These are phyloP conservation scores for Andrena hattorfiana DNA, from an alignment of 2,888 invertebrate species.

Conservation along the genomic window DNA sequence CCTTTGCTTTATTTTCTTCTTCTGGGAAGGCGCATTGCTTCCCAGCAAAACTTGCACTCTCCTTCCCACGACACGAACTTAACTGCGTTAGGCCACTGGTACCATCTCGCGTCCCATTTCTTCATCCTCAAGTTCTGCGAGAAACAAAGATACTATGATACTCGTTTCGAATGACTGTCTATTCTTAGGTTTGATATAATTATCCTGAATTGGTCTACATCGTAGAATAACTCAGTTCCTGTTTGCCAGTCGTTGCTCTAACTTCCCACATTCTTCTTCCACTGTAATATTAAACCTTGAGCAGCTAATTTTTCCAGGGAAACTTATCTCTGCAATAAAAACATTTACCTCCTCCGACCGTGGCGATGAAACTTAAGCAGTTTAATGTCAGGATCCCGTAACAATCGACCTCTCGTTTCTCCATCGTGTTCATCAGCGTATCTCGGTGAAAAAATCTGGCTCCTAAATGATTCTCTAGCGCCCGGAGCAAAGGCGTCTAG, in stretches of 20 bases:
- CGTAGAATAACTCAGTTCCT: not conserved
- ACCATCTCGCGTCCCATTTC: not conserved
- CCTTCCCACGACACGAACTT: not conserved
- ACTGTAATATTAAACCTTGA: too few relatives aligned
- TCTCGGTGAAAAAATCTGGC: not conserved
- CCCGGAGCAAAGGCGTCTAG: not conserved
- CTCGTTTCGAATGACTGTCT: too few relatives aligned
- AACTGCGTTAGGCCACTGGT: not conserved
- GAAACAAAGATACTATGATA: too few relatives aligned
- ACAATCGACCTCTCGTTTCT: not conserved
- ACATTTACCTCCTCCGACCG: too few relatives aligned
- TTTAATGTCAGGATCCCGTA: not conserved
- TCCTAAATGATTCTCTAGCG: conserved; percentile 7
- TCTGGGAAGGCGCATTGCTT: not conserved
- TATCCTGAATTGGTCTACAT: too few relatives aligned
- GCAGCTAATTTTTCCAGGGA: not conserved
- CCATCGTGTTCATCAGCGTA: not conserved
- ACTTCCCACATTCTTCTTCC: not conserved
- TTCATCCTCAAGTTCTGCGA: not conserved
- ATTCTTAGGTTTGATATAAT: too few relatives aligned
- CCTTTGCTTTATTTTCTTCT: not conserved
- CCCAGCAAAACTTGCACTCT: not conserved
- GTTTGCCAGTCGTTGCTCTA: not conserved
- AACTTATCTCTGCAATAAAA: too few relatives aligned
- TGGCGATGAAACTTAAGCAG: not conserved